These are phyloP conservation scores for Macrosteles quadrilineatus DNA, from an alignment of 1,140 invertebrate species.

Conservation along the genomic window DNA sequence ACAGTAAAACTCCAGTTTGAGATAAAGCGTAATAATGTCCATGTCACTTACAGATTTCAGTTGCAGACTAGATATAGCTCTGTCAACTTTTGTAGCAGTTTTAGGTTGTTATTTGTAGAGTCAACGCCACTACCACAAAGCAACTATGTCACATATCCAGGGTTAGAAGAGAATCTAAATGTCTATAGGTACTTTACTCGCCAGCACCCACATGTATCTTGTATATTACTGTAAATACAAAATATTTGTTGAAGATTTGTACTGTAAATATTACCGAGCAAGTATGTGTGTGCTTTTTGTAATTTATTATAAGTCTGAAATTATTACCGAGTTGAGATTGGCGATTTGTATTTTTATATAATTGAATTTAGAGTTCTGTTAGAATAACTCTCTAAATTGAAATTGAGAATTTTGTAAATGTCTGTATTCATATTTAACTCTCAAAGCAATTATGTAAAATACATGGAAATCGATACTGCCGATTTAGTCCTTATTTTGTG, in stretches of 20 bases:
- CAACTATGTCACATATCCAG: not conserved
- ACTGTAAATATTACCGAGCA: conserved; percentile 4
- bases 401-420: not conserved
- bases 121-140: not conserved
- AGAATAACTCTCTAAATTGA: not conserved
- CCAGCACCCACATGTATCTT: not conserved
- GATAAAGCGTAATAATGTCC: no score
- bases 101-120: no score
- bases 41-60: no score
- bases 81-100: no score
- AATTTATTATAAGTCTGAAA: conserved; percentile 19
- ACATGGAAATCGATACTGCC: conserved; percentile 5
- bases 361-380: conserved; percentile 6
- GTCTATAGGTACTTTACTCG: not conserved
- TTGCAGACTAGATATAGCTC: no score
- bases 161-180: not conserved
- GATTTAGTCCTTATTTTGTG: conserved; percentile 4
- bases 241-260: conserved; percentile 16
- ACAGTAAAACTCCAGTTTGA: no score
- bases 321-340: conserved; percentile 4
- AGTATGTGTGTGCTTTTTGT: conserved; percentile 20
- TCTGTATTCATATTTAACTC: not conserved
- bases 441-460: conserved; percentile 11
- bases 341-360: conserved; percentile 26
- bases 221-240: conserved; percentile 18